Evolutionary conservation across 2,113 vertebrate genomes (phyloP).

Genomic region (Illadopsis cleaveri): DNA sequence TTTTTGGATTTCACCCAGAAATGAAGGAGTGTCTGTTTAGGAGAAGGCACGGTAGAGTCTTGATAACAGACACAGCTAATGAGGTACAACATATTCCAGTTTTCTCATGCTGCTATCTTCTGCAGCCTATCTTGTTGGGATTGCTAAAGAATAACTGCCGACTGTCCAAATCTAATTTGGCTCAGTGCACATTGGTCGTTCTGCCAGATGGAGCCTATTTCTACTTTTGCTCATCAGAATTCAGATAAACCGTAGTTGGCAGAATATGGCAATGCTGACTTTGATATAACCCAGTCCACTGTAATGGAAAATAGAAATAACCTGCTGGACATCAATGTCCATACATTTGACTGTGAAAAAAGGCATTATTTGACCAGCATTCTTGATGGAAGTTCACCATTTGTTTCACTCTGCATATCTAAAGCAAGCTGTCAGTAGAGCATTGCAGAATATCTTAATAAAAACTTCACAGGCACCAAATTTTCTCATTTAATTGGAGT

Average conservation of each 20-base stretch:
- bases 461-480: neutral
- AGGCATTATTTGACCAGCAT: neutral
- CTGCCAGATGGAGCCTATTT: slow-evolving; percentile 23
- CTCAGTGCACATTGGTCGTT: neutral
- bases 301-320: slow-evolving; percentile 12
- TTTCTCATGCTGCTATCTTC: slow-evolving; percentile 25
- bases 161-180: slow-evolving; percentile 20
- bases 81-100: slow-evolving; percentile 2
- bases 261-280: slow-evolving; percentile 5
- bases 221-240: slow-evolving; percentile 12
- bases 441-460: neutral
- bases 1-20: neutral
- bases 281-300: neutral
- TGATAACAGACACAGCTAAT: slow-evolving; percentile 5
- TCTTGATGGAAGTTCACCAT: neutral
- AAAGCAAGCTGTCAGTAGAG: neutral
- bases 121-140: slow-evolving; percentile 3
- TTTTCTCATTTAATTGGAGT: neutral
- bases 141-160: neutral
- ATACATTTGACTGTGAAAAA: neutral
- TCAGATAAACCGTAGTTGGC: slow-evolving; percentile 15
- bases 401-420: neutral
- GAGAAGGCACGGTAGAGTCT: neutral
- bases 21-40: slow-evolving; percentile 11
- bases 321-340: neutral